Evolutionary conservation across 1,140 invertebrate species (phyloP), one percentile per base, ranked within the genome.

Genomic region (Aphelenchoides fujianensis): DNA sequence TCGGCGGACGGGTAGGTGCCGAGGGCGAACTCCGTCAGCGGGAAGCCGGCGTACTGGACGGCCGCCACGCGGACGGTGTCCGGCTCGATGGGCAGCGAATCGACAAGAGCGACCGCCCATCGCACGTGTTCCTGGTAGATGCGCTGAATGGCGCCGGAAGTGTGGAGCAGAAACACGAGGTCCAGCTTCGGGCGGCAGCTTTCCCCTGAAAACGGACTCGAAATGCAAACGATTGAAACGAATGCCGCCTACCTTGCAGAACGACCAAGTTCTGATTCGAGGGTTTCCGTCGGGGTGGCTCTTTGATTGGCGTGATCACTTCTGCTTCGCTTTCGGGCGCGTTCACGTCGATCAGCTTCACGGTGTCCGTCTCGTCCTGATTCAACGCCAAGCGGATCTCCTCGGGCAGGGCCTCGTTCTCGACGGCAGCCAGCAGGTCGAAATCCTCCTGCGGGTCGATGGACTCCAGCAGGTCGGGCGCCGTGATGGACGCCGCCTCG

Each of bases 31-130:
- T 80, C 79, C 48, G 75, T 82, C 23, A 80, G 62, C 5, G 79
- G 79, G 68, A 82, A 80, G 3, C 80, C 74, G 3, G 78, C 81
- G 55, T 81, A 81, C 71, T 82, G 81, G 23, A 83, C 78, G 9
- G 79, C 75, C 30, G 79, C 81, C 19, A 81, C 79, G 19, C 79
- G 68, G 3, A 80, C 74, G 2, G 76, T 59, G 37, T 79, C 78
- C n/a, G 72, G 62, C 48, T 81, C 76, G 31, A 79, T 67, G 9
- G 79, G 79, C 19, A 81, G 68, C 12, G 77, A 72, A 37, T 81
- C 74, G 9, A 83, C 79, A 1, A 81, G 64, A 23, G 81, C 70
- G 3, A 83, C 77, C 5, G 81, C 75, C 79, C 79, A 81, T 19
- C 71, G 73, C 5, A 81, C 76, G 57, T 81, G 79, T 63, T 83